Base-by-base conservation (phyloP, 2,888 invertebrate species). In the Harpagoxenus sublaevis region DNA sequence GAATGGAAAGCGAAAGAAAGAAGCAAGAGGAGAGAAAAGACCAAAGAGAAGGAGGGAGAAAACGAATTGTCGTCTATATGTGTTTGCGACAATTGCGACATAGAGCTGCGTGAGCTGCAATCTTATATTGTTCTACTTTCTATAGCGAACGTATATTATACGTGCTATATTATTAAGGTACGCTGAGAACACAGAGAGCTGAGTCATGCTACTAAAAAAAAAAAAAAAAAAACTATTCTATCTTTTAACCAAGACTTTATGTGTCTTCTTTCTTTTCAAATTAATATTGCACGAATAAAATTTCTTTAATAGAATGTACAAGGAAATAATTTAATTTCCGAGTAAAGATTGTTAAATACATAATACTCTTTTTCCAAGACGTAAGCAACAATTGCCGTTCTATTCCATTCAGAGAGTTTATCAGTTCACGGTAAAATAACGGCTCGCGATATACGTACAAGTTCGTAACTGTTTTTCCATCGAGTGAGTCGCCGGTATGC, bases 101-200 rank as follows among this genome's bases (percentile, higher is more conserved):
- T 18, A n/a, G 23, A 48, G 35, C 18, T 23, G 53, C 39, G 39
- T 55, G 53, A 71, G 45, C 53, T n/a, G 55, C 15, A 15, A 48
- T 68, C 70, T 68, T 70, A 68, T 45, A 28, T 45, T 42, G 55
- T 70, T 78, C 63, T 23, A 68, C 70, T 57, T 78, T 57, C 23
- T 70, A 70, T 48, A 62, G 28, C n/a, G 55, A 15, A 18, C 39
- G 4, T 23, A 60, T 60, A 45, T n/a, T 42, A 60, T 18, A 39
- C 23, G 39, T 51, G n/a, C n/a, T 39, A 15, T 39, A 15, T 75
- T 63, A 75, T 51, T 39, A 65, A 75, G 23, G 35, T 15, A 48
- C 18, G 15, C 15, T 53, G 39, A 39, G 18, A 75, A 57, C 12
- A 42, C 5, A 57, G 23, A 23, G 23, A 23, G 15, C 18, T 75